Percentiles rank a stretch among this genome's conserved stretches.
These are phyloP conservation scores for Phenacoccus solenopsis DNA, from an alignment of 1,140 invertebrate genomes.

Conservation along the genomic window DNA sequence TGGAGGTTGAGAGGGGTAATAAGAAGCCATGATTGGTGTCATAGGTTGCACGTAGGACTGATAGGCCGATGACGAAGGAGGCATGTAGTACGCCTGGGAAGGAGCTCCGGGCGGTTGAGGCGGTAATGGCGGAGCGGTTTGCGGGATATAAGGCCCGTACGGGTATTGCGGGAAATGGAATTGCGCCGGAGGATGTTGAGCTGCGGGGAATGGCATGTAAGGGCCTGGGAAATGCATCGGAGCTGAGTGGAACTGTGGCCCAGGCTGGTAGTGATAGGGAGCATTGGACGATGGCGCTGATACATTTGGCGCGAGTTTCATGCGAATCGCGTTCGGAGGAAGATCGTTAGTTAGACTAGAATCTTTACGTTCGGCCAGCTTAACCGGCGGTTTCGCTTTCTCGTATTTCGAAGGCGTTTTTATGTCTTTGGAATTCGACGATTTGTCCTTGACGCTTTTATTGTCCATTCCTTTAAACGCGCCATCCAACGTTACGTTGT, in stretches of 20 bases:
- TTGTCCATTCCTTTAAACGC: too few relatives aligned
- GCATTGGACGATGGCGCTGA: background rate
- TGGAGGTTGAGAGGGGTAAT: background rate
- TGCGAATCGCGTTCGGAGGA: background rate
- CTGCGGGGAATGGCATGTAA: background rate
- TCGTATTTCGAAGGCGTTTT: background rate
- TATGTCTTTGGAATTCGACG: background rate
- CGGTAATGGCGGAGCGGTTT: background rate
- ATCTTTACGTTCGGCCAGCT: background rate
- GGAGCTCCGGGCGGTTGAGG: background rate
- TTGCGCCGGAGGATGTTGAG: background rate
- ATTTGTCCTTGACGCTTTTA: background rate
- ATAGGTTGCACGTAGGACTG: background rate
- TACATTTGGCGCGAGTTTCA: background rate
- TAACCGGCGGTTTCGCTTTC: background rate
- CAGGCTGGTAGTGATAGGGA: background rate
- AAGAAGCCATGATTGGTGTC: background rate
- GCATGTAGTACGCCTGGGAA: background rate
- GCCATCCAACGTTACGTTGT: background rate
- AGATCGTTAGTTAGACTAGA: background rate
- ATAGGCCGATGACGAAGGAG: background rate
- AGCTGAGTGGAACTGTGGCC: background rate
- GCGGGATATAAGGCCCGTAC: background rate
- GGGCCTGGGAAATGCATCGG: background rate
- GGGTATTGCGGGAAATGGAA: background rate